A percentile compares a stretch with the other conserved stretches of the same genome.
Evolutionary conservation across 35 echinoderm and acorn worm genomes (phyloP).

Genomic region (Anneissia japonica): DNA sequence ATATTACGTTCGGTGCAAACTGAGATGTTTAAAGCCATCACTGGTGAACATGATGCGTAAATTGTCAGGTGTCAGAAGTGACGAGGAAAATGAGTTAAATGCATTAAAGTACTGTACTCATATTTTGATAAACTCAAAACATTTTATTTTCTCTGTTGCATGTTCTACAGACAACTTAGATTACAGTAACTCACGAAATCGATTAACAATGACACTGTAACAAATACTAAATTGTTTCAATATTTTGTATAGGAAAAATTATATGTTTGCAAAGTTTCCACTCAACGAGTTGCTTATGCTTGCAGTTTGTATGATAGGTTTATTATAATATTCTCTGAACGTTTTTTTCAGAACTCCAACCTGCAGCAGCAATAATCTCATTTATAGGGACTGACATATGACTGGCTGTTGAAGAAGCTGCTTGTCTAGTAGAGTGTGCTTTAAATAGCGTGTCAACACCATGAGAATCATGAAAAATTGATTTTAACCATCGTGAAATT

Average conservation of each 20-base stretch:
- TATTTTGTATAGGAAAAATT: neutral
- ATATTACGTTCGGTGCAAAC: no score
- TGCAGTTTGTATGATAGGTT: neutral
- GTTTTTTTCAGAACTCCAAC: conserved; percentile 11
- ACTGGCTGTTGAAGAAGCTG: conserved; percentile 3
- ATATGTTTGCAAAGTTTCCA: neutral
- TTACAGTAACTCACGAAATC: no score
- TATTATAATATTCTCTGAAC: conserved; percentile 12
- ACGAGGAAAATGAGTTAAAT: neutral
- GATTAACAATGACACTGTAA: neutral
- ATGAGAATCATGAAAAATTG: neutral
- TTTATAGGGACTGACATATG: neutral
- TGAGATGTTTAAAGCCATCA: no score
- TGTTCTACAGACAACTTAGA: no score
- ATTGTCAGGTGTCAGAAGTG: no score
- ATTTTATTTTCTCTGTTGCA: neutral
- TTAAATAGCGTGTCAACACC: neutral
- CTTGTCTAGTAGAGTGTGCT: conserved; percentile 16
- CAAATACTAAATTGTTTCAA: neutral
- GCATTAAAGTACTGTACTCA: neutral
- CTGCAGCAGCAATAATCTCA: neutral
- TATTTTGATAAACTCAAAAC: neutral
- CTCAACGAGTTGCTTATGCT: neutral
- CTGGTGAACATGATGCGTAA: no score
- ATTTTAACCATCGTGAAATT: conserved; percentile 4